A percentile compares a stretch with the other conserved stretches of the same genome.
Evolutionary conservation across 1,140 invertebrate species (phyloP).

Genomic region (Aphelinus atriplicis): DNA sequence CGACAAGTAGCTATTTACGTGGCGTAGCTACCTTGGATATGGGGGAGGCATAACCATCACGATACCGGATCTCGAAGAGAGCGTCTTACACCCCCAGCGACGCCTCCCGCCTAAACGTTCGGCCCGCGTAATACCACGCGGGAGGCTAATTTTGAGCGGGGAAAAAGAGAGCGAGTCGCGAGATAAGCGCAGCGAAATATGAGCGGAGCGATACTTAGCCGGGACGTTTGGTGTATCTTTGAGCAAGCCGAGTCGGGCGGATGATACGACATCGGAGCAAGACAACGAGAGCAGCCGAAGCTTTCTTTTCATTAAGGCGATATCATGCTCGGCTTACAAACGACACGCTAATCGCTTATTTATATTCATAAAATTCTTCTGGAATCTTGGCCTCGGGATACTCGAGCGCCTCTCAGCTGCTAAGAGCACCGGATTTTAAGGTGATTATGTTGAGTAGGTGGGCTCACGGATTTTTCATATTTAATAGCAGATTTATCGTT

Average conservation of each 20-base stretch:
- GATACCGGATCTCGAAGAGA: constrained; percentile 29
- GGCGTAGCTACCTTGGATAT: constrained; percentile 50
- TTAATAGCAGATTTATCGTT: constrained; percentile 19
- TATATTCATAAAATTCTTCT: constrained; percentile 36
- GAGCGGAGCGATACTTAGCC: constrained; percentile 41
- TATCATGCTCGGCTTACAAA: constrained; percentile 59
- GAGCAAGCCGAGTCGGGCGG: constrained; percentile 43
- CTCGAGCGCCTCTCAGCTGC: neutral
- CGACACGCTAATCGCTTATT: constrained; percentile 58
- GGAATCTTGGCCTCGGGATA: neutral
- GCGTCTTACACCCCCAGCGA: constrained; percentile 44
- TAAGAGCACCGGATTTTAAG: neutral
- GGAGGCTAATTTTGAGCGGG: constrained; percentile 61
- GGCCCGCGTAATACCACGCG: constrained; percentile 61
- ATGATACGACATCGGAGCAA: constrained; percentile 3
- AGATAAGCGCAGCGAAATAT: constrained; percentile 56
- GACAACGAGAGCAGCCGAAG: neutral
- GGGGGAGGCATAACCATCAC: constrained; percentile 29
- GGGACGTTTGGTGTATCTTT: constrained; percentile 33
- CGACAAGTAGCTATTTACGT: constrained; percentile 66
- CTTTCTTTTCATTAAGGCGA: constrained; percentile 63
- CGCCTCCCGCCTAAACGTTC: constrained; percentile 51
- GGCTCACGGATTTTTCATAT: constrained; percentile 10
- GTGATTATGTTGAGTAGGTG: constrained; percentile 27
- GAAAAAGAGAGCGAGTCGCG: constrained; percentile 43